These are phyloP conservation scores for Bambusicola thoracicus DNA, from an alignment of 2,113 vertebrate species.

Conservation along the genomic window DNA sequence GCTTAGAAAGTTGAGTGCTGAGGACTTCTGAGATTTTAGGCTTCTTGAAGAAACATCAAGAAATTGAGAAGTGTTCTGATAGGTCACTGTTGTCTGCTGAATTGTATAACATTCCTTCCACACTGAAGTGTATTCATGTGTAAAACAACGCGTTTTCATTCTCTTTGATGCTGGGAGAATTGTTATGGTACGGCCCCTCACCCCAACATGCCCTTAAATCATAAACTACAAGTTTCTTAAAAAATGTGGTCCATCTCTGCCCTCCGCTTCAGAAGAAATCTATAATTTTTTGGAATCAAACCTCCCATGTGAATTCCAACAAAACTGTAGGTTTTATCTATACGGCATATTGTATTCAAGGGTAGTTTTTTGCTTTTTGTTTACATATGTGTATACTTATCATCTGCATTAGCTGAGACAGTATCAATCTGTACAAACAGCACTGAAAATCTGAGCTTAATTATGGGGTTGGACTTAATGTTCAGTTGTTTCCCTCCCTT, in stretches of 20 bases:
- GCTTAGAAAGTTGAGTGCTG: not conserved
- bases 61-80: not conserved
- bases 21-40: not conserved
- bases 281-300: not conserved
- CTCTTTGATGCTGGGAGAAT: not conserved
- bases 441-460: not conserved
- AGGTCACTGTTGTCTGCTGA: not conserved
- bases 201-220: not conserved
- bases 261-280: not conserved
- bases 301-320: not conserved
- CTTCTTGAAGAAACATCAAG: not conserved
- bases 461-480: not conserved
- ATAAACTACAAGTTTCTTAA: not conserved
- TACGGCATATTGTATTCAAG: fast-evolving
- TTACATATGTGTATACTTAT: not conserved
- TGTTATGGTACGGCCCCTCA: not conserved
- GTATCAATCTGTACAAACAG: not conserved
- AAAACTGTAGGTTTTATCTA: not conserved
- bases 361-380: not conserved
- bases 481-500: not conserved
- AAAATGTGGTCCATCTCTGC: not conserved
- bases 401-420: not conserved
- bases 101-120: not conserved
- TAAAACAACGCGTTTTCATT: not conserved
- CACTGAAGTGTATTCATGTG: not conserved